Evolutionary conservation across 2,797 vertebrate genomes (phyloP).

Genomic region (Lepilemur ruficaudatus): DNA sequence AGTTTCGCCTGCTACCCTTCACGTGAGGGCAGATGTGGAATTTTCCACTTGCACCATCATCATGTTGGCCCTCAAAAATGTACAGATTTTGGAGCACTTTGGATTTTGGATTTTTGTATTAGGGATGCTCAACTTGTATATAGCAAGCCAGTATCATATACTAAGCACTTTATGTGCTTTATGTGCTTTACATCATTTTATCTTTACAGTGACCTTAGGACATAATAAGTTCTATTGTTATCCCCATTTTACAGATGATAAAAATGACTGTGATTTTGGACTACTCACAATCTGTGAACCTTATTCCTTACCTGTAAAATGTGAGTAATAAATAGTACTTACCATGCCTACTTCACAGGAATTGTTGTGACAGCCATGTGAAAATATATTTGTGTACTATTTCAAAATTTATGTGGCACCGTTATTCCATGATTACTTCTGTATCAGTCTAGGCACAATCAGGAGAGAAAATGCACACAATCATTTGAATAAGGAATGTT

Average conservation of each 20-base stretch:
- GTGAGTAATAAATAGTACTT: slow-evolving; percentile 18
- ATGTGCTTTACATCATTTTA: not conserved
- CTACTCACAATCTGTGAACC: not conserved
- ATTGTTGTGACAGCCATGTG: slow-evolving; percentile 33
- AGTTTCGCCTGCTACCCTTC: not conserved
- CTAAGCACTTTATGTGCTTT: not conserved
- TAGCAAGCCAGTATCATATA: not conserved
- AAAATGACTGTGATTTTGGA: slow-evolving; percentile 41
- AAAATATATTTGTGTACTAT: slow-evolving; percentile 38
- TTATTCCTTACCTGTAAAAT: slow-evolving; percentile 35
- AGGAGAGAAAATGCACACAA: slow-evolving; percentile 11
- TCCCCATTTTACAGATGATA: slow-evolving; percentile 3
- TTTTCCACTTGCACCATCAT: not conserved
- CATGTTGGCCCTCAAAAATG: not conserved
- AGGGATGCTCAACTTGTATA: not conserved
- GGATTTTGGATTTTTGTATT: not conserved
- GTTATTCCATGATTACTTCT: not conserved
- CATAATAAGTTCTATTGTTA: not conserved
- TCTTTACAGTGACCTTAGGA: slow-evolving; percentile 20
- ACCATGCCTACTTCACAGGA: not conserved
- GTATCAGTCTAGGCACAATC: not conserved
- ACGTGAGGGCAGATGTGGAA: not conserved
- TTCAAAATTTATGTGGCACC: not conserved
- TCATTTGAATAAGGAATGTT: slow-evolving; percentile 15
- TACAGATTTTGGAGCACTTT: not conserved